Evolutionary conservation across 2,888 invertebrate genomes (phyloP).

Genomic region (Thysanoteuthis rhombus): DNA sequence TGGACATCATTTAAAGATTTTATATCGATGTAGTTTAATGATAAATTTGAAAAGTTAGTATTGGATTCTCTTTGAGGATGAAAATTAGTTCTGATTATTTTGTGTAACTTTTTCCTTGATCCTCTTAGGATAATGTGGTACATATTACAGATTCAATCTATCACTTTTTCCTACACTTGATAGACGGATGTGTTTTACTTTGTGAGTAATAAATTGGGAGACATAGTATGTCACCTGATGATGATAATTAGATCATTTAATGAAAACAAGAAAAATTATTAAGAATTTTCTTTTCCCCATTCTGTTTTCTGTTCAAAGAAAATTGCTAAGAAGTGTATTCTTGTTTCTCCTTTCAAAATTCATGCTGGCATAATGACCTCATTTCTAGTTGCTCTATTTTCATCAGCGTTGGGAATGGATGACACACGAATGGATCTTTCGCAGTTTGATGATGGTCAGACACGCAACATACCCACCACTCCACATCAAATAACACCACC

Average conservation of each 20-base stretch:
- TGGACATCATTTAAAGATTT: too few species aligned
- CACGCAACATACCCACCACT: slow-evolving; percentile 77
- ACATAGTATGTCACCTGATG: neutral
- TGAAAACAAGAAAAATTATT: neutral
- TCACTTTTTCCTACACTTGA: too few species aligned
- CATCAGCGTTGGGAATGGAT: slow-evolving; percentile 72
- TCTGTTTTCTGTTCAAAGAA: neutral
- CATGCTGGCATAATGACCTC: neutral
- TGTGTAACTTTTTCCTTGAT: neutral
- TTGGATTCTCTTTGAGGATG: neutral
- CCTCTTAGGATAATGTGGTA: neutral
- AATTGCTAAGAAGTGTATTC: neutral
- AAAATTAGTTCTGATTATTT: too few species aligned
- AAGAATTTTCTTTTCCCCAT: neutral
- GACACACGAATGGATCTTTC: slow-evolving; percentile 80
- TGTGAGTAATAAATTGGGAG: neutral
- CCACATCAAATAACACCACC: slow-evolving; percentile 62
- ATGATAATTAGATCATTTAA: neutral
- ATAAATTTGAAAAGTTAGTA: neutral
- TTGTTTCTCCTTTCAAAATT: neutral
- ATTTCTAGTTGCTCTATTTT: neutral
- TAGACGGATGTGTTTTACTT: neutral
- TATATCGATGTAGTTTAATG: too few species aligned
- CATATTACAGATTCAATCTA: too few species aligned
- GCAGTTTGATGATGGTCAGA: slow-evolving; percentile 75